Percentiles rank a stretch among this genome's conserved stretches.
Evolutionary conservation across 2,113 vertebrate species (phyloP).

Genomic region (Phaethon lepturus): DNA sequence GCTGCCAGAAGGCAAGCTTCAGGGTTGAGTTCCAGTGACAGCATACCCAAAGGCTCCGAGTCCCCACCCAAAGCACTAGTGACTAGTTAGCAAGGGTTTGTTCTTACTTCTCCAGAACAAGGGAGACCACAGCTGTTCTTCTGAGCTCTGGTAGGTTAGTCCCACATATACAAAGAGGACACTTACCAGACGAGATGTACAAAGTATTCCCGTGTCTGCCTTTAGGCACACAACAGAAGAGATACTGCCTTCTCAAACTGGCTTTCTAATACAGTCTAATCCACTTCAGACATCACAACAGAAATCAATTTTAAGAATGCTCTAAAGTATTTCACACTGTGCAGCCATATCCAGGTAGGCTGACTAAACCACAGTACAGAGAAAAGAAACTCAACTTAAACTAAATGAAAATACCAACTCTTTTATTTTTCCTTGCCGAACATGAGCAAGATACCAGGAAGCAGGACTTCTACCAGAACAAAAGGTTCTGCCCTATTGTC

Average conservation of each 20-base stretch:
- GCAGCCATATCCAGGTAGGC: not conserved
- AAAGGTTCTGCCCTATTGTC: not conserved
- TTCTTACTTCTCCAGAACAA: not conserved
- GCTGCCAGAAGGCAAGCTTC: not conserved
- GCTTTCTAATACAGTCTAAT: not conserved
- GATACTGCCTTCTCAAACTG: not conserved
- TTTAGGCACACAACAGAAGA: not conserved
- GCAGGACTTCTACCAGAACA: not conserved
- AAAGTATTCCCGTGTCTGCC: not conserved
- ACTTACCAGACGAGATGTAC: fast-evolving
- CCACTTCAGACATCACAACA: not conserved
- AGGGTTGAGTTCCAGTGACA: not conserved
- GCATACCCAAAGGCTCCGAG: fast-evolving
- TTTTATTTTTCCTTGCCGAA: not conserved
- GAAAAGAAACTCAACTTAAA: not conserved
- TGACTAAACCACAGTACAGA: not conserved
- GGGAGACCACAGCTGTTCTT: not conserved
- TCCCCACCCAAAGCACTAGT: not conserved
- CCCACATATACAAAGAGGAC: not conserved
- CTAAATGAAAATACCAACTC: not conserved
- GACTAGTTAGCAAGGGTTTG: not conserved
- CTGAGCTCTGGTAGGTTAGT: not conserved
- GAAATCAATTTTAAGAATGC: not conserved
- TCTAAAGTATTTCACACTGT: not conserved
- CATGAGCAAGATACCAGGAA: not conserved